Evolutionary conservation across 1,140 invertebrate species (phyloP).

Genomic region (Vollenhovia emeryi): DNA sequence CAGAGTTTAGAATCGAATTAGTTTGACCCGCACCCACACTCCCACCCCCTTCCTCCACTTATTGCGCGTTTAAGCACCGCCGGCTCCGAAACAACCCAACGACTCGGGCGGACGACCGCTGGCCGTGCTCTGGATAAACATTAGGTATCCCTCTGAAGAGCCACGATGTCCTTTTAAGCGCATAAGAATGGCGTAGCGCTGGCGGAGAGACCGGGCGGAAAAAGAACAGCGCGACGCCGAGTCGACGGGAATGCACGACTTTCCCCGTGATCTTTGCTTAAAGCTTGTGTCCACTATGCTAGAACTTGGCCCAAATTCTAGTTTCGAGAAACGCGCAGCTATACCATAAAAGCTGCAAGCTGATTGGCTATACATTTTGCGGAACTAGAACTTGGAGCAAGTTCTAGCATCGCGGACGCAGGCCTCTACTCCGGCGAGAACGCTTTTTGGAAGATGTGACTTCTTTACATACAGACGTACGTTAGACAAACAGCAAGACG

Average conservation of each 20-base stretch:
- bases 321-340: too few relatives aligned
- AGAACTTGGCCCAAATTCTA: too few relatives aligned
- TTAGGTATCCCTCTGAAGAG: slow-evolving; percentile 62
- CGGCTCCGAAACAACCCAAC: slow-evolving; percentile 72
- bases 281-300: too few relatives aligned
- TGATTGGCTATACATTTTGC: too few relatives aligned
- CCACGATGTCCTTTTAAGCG: not conserved
- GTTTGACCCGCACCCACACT: slow-evolving; percentile 81
- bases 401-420: too few relatives aligned
- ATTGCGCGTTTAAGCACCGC: slow-evolving; percentile 75
- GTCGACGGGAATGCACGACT: not conserved
- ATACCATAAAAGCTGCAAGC: too few relatives aligned
- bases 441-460: not conserved
- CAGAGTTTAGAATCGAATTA: slow-evolving; percentile 86
- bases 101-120: slow-evolving; percentile 77
- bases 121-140: slow-evolving; percentile 75
- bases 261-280: too few relatives aligned
- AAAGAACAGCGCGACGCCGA: not conserved
- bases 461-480: not conserved
- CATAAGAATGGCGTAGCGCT: slow-evolving; percentile 2
- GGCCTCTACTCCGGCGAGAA: not conserved
- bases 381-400: too few relatives aligned
- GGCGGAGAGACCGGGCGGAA: not conserved
- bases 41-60: slow-evolving; percentile 62
- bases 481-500: not conserved